These are phyloP conservation scores for Saturnia japonica DNA, from an alignment of 2,888 invertebrate genomes.

Conservation along the genomic window DNA sequence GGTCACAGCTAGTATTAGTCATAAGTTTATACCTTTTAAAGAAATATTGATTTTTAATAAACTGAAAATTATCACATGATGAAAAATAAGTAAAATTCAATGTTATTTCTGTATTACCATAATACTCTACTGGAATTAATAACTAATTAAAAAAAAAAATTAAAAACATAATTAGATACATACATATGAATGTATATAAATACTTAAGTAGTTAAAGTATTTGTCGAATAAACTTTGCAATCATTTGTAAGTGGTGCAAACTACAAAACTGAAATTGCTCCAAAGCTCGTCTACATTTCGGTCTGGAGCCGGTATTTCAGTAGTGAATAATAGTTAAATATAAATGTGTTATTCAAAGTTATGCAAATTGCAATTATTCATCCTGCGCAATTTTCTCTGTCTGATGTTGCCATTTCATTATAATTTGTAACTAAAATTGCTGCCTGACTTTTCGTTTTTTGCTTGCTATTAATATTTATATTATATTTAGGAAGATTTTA, in stretches of 20 bases:
- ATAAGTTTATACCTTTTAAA: no score
- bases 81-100: no score
- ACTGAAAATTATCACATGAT: no score
- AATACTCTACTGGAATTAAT: background rate
- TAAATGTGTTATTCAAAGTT: conserved; percentile 51
- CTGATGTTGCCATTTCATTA: conserved; percentile 47
- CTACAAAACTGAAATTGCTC: background rate
- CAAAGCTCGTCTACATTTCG: background rate
- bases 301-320: conserved; percentile 2
- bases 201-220: background rate
- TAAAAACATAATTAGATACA: no score
- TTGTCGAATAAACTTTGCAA: background rate
- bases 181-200: no score
- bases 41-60: no score
- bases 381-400: conserved; percentile 38
- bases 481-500: background rate
- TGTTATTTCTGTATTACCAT: no score
- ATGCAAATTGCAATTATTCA: conserved; percentile 57
- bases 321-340: conserved; percentile 12
- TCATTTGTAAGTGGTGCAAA: background rate
- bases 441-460: conserved; percentile 40
- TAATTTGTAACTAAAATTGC: conserved; percentile 50
- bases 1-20: no score
- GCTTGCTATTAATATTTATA: conserved; percentile 26
- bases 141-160: no score